These are phyloP conservation scores for Muscina levida DNA, from an alignment of 2,888 invertebrate species.

Conservation along the genomic window DNA sequence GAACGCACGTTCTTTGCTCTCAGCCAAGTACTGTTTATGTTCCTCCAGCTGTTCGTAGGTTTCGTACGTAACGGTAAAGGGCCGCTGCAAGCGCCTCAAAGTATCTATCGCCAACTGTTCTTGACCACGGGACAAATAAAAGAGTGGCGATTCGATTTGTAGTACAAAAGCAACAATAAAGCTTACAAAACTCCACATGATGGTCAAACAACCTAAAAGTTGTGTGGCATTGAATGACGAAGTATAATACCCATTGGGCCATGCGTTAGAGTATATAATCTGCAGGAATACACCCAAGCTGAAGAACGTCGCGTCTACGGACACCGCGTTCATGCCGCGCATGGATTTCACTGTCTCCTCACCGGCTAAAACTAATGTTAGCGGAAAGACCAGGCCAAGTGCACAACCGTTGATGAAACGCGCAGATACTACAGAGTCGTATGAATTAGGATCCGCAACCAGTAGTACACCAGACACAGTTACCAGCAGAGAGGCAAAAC, in stretches of 20 bases:
- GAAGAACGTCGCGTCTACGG: constrained; percentile 68
- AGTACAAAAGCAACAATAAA: constrained; percentile 64
- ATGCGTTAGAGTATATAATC: constrained; percentile 58
- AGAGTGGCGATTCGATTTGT: constrained; percentile 74
- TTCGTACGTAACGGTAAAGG: constrained; percentile 68
- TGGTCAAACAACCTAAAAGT: constrained; percentile 70
- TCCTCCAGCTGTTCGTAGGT: constrained; percentile 72
- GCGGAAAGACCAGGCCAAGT: constrained; percentile 73
- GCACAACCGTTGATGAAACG: constrained; percentile 76
- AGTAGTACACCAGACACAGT: constrained; percentile 71
- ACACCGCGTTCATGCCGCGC: constrained; percentile 69
- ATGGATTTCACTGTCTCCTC: constrained; percentile 69
- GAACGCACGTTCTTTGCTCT: constrained; percentile 67
- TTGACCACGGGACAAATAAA: constrained; percentile 69
- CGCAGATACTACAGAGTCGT: constrained; percentile 63
- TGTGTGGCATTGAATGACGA: constrained; percentile 52
- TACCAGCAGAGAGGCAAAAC: constrained; percentile 68
- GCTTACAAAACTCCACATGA: constrained; percentile 68
- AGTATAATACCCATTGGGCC: neutral
- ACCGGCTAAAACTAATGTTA: constrained; percentile 72
- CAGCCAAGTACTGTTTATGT: constrained; percentile 72
- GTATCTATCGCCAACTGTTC: constrained; percentile 72
- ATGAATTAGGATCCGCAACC: constrained; percentile 52
- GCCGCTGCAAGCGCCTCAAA: constrained; percentile 72
- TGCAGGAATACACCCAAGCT: constrained; percentile 71